These are phyloP conservation scores for Pleuronectes platessa DNA, from an alignment of 2,113 vertebrate species.

Conservation along the genomic window DNA sequence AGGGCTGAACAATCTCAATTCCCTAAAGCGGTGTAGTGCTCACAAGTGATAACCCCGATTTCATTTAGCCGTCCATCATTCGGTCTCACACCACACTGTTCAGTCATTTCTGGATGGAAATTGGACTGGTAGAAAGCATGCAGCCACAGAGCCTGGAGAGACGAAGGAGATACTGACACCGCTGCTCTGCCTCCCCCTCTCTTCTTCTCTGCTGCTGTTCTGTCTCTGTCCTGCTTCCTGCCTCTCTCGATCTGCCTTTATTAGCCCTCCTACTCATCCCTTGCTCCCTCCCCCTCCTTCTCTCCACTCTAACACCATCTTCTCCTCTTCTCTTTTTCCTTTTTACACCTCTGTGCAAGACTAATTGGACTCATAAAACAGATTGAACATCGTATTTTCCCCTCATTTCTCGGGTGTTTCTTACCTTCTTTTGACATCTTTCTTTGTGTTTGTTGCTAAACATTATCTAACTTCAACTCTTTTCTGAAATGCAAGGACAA, in stretches of 20 bases:
- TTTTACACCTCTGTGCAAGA: constrained; percentile 33
- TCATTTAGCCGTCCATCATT: constrained; percentile 10
- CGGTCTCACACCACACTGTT: not conserved
- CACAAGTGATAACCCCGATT: constrained; percentile 24
- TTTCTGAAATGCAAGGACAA: not conserved
- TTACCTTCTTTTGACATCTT: not conserved
- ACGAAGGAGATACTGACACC: constrained; percentile 19
- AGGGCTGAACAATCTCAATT: constrained; percentile 16
- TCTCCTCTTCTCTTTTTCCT: constrained; percentile 10
- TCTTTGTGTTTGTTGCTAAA: not conserved
- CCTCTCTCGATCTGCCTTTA: constrained; percentile 53
- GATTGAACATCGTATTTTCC: constrained; percentile 20
- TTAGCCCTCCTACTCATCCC: constrained; percentile 57
- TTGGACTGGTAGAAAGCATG: constrained; percentile 9
- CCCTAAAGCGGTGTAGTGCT: constrained; percentile 2
- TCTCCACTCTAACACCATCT: constrained; percentile 19
- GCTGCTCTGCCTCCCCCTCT: constrained; percentile 37
- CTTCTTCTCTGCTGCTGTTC: constrained; percentile 27
- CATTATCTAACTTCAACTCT: not conserved
- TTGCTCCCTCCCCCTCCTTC: constrained; percentile 33
- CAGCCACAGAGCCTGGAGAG: constrained; percentile 9
- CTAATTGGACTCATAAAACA: constrained; percentile 48
- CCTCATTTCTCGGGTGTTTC: not conserved
- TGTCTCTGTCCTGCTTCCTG: constrained; percentile 51
- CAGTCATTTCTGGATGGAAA: constrained; percentile 14